These are phyloP conservation scores for Chascanopsetta lugubris DNA, from an alignment of 2,113 vertebrate species.

Conservation along the genomic window DNA sequence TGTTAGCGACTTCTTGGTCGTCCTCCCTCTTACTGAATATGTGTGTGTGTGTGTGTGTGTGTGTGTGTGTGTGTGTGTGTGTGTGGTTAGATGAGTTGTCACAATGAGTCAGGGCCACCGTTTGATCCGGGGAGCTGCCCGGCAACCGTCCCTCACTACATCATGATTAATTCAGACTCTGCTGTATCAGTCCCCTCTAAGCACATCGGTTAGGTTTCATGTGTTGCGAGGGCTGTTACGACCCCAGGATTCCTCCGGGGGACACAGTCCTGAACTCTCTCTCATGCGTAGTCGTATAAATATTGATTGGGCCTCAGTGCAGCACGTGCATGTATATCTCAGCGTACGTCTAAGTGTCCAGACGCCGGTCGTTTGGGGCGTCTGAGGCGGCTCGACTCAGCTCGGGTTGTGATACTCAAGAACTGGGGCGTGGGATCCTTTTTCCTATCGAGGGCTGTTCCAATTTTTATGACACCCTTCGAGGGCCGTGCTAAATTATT, in stretches of 20 bases:
- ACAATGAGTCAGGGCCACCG: conserved; percentile 1
- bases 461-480: conserved; percentile 6
- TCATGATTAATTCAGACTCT: conserved; percentile 63
- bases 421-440: background rate
- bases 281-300: conserved; percentile 44
- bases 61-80: background rate
- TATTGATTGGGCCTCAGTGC: conserved; percentile 61
- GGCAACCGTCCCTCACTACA: background rate
- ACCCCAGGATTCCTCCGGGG: conserved; percentile 22
- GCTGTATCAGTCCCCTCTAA: conserved; percentile 15
- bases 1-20: background rate
- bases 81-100: conserved; percentile 15
- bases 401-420: conserved; percentile 1
- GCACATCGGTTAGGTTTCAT: conserved; percentile 46
- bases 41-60: conserved; percentile 3
- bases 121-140: background rate
- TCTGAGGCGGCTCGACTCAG: conserved; percentile 26
- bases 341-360: conserved; percentile 34
- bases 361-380: conserved; percentile 54
- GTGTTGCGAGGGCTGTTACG: conserved; percentile 46
- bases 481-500: conserved; percentile 1
- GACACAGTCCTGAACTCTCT: conserved; percentile 45
- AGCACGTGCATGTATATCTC: conserved; percentile 61
- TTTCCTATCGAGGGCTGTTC: conserved; percentile 13
- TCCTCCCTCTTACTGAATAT: background rate